Conservation (phyloP, 2,113 vertebrate species). For the Struthidea cinerea region DNA sequence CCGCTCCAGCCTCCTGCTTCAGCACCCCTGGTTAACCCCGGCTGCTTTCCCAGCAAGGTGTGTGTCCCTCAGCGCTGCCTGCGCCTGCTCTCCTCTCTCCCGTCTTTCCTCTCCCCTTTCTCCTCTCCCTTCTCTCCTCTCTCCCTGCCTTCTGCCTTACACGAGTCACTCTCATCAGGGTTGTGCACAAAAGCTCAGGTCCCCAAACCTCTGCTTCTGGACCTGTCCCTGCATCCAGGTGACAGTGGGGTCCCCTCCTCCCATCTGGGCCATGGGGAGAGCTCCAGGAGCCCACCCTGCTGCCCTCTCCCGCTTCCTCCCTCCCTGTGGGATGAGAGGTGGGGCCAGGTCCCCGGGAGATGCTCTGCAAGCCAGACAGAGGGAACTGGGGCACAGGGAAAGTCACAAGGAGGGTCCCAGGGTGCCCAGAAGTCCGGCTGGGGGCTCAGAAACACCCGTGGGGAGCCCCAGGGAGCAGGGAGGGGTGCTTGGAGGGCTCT, state of each 20-base stretch:
- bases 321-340: neutral
- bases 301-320: neutral
- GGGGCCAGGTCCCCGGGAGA: neutral
- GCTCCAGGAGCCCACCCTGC: neutral
- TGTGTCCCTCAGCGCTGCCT: neutral
- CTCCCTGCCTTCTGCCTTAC: constrained; percentile 10
- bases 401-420: fast-evolving
- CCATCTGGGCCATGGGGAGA: neutral
- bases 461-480: neutral
- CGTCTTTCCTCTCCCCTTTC: neutral
- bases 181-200: neutral
- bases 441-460: neutral
- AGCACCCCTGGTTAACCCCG: neutral
- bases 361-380: neutral
- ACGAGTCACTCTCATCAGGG: neutral
- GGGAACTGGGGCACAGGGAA: neutral
- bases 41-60: neutral
- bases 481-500: neutral
- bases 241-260: neutral
- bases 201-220: neutral
- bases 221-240: neutral
- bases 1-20: neutral
- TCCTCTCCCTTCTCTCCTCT: neutral
- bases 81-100: neutral
- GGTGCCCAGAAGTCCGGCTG: fast-evolving